Evolutionary conservation across 2,888 invertebrate species (phyloP).

Genomic region (Lydus trimaculatus): DNA sequence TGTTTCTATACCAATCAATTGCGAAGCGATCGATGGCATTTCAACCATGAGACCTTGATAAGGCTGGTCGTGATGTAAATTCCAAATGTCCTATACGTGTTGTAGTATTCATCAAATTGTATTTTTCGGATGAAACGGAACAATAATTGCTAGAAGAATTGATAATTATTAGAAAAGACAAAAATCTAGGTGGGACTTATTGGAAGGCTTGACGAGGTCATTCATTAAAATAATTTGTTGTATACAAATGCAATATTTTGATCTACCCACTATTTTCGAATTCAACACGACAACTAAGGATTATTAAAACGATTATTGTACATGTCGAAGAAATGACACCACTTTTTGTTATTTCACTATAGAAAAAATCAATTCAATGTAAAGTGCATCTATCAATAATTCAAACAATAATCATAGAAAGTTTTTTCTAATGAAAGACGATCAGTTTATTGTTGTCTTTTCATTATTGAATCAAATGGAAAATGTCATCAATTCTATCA

Average conservation of each 20-base stretch:
- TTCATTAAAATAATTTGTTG: not conserved
- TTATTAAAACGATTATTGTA: not conserved
- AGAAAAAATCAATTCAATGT: not conserved
- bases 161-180: not conserved
- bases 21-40: not conserved
- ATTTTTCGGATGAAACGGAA: not conserved
- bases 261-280: not conserved
- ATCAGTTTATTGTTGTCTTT: not conserved
- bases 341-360: not conserved
- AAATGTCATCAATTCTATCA: conserved; percentile 2
- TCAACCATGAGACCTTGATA: not conserved
- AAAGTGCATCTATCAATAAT: not conserved
- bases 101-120: not conserved
- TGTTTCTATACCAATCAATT: not conserved
- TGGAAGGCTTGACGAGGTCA: conserved; percentile 5
- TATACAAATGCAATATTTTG: not conserved
- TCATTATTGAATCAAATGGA: conserved; percentile 3
- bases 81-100: not conserved
- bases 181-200: not conserved
- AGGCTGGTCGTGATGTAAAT: not conserved
- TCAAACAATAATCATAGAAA: not conserved
- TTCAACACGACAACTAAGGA: not conserved
- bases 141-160: not conserved
- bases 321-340: not conserved
- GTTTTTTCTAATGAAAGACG: not conserved